These are phyloP conservation scores for Balanococcus diminutus DNA, from an alignment of 2,888 invertebrate genomes.

Conservation along the genomic window DNA sequence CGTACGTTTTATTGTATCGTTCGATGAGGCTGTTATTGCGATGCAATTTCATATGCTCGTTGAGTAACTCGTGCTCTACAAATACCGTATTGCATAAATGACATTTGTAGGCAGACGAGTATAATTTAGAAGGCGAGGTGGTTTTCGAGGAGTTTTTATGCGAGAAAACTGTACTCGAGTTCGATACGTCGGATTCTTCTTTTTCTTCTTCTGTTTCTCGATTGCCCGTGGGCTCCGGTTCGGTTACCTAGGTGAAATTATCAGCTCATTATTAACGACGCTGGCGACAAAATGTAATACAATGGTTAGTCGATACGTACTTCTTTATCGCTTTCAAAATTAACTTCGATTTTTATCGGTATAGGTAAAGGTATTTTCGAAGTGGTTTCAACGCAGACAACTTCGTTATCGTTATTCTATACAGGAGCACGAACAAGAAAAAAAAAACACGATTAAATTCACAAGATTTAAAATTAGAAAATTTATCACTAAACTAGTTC, in stretches of 20 bases:
- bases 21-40: slow-evolving; percentile 42
- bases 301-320: neutral
- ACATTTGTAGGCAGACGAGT: slow-evolving; percentile 2
- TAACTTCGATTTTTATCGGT: slow-evolving; percentile 28
- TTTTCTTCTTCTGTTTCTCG: too few species aligned
- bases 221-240: neutral
- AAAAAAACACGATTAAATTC: neutral
- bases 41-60: slow-evolving; percentile 47
- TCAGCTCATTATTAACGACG: neutral
- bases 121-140: neutral
- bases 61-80: slow-evolving; percentile 42
- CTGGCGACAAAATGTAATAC: neutral
- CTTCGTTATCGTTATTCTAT: slow-evolving; percentile 23
- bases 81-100: slow-evolving; percentile 30
- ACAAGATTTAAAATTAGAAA: neutral
- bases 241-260: neutral
- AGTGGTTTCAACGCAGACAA: slow-evolving; percentile 5
- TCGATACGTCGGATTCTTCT: too few species aligned
- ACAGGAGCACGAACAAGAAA: neutral
- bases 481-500: neutral
- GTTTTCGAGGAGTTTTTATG: neutral
- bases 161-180: too few species aligned
- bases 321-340: slow-evolving; percentile 17
- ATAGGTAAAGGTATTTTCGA: slow-evolving; percentile 36
- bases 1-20: neutral